phyloP scores from a whole-genome alignment of 2,797 vertebrate genomes.

The Hapalemur alaotrensis region DNA sequence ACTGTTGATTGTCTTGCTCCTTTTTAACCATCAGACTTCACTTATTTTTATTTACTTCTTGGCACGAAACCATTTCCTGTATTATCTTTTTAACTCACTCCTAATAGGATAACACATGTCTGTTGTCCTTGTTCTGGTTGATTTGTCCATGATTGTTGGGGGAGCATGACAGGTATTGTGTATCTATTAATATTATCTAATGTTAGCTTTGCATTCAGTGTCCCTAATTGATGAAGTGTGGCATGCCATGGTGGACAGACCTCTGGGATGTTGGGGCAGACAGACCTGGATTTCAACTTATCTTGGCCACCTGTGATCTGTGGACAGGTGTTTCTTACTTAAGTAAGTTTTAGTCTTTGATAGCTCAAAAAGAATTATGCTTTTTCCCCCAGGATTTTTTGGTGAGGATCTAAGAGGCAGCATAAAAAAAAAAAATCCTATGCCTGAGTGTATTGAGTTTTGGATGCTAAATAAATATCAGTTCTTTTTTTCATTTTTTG shows the following conservation, averaged over 20 bases:
- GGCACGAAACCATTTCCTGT: neutral
- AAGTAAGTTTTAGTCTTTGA: neutral
- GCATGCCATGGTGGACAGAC: too few species aligned
- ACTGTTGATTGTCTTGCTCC: neutral
- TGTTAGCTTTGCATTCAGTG: neutral
- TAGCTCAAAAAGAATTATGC: neutral
- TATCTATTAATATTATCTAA: neutral
- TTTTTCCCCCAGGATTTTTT: neutral
- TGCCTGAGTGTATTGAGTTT: neutral
- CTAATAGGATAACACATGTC: neutral
- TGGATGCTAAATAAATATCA: neutral
- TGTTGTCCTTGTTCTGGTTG: neutral
- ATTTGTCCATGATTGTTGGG: neutral
- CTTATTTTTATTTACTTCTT: slow-evolving; percentile 36
- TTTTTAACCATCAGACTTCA: neutral
- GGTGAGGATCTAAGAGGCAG: neutral
- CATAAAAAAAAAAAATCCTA: neutral
- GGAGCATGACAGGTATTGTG: neutral
- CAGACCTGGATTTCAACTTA: neutral
- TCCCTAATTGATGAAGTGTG: neutral
- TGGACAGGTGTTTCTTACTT: neutral
- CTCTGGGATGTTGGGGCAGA: accelerated
- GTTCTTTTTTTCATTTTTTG: neutral
- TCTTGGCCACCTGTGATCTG: neutral
- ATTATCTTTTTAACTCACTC: neutral